Conservation (phyloP, 2,113 vertebrate genomes). For the Chunga burmeisteri region DNA sequence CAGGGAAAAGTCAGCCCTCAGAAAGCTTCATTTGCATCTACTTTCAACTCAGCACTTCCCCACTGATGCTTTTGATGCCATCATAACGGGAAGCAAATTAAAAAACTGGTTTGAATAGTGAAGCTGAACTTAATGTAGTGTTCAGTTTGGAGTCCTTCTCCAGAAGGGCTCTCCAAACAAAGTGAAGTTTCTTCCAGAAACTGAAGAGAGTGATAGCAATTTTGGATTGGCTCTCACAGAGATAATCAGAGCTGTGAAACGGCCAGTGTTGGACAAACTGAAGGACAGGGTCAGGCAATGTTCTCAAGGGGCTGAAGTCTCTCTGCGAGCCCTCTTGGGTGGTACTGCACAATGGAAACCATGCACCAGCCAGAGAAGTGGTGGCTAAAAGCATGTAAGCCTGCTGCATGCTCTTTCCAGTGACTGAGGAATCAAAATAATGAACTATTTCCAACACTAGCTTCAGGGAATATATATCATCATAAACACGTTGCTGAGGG, state of each 20-base stretch:
- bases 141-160: neutral
- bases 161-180: neutral
- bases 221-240: neutral
- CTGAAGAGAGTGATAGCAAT: neutral
- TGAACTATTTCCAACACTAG: neutral
- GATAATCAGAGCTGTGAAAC: neutral
- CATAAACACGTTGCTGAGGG: neutral
- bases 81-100: neutral
- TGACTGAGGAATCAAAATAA: neutral
- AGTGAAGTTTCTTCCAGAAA: neutral
- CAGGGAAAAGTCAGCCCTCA: neutral
- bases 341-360: neutral
- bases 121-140: neutral
- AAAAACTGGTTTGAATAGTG: neutral
- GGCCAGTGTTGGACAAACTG: fast-evolving
- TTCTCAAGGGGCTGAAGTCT: neutral
- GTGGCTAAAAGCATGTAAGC: neutral
- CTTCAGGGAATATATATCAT: neutral
- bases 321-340: neutral
- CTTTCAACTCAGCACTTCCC: neutral
- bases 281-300: neutral
- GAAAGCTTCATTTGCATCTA: neutral
- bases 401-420: neutral
- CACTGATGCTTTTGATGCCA: neutral
- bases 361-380: neutral